Base-by-base conservation (phyloP, 2,888 invertebrate genomes). In the Spilarctia lutea region DNA sequence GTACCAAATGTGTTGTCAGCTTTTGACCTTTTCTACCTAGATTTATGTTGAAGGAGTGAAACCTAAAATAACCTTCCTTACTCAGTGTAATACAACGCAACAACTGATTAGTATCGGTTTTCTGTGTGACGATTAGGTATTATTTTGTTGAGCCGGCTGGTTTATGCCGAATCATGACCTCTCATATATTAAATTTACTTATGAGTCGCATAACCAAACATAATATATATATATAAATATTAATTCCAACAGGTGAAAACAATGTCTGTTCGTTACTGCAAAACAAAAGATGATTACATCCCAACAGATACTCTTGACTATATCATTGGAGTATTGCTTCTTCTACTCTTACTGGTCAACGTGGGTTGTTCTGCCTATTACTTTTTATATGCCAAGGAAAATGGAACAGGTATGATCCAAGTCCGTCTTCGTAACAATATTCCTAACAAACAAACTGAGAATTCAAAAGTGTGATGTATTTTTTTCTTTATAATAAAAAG, bases 231-330 rank as follows among this genome's bases (percentile, higher is more conserved):
- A 2, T 42, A 3, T 45, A 3, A 45, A 20, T 20, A 48, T 48
- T 3, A 48, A 48, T 52, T 24, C 39, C 35, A 73, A 24, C 82
- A 95, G 95, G 91, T 95, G 77, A 92, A 93, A 20, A 83, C 85
- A 0, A 77, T 95, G 68, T 91, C 94, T 65, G 93, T 95, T 0
- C 90, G 95, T 7, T 95, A 95, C 83, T 95, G 95, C 86, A 95
- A 95, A 86, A 95, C 94, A 0, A 89, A 93, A 81, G 85, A 88
- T 20, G 94, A 95, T 81, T 87, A 88, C 39, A 63, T 89, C 1
- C 92, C 94, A 3, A 85, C 88, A 2, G 95, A 96, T 75, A 81
- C 83, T 0, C 68, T 94, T 79, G 95, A 96, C 79, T 94, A 90
- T 73, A 79, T 90, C 2, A 85, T 96, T 7, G 95, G 95, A 3